These are phyloP conservation scores for Scaptomyza flava DNA, from an alignment of 2,888 invertebrate genomes.

Conservation along the genomic window DNA sequence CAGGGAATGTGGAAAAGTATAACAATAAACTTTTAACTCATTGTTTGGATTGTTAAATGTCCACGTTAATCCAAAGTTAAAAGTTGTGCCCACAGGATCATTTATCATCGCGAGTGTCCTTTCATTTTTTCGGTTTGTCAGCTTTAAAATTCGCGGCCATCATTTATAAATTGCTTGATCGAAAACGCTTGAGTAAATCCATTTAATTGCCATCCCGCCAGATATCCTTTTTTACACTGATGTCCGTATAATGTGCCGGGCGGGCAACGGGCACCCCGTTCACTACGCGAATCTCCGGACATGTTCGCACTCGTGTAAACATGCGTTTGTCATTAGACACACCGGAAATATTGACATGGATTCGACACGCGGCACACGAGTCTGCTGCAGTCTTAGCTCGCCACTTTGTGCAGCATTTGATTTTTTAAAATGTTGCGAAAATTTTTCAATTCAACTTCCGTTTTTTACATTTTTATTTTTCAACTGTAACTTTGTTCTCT, in stretches of 20 bases:
- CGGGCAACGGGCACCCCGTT: conserved; percentile 53
- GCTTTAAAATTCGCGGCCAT: conserved; percentile 59
- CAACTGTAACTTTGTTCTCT: conserved; percentile 46
- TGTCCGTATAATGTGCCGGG: conserved; percentile 67
- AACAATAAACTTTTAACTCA: no score
- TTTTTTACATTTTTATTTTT: conserved; percentile 15
- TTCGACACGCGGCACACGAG: conserved; percentile 74
- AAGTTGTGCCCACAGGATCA: conserved; percentile 47
- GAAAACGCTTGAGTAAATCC: conserved; percentile 76
- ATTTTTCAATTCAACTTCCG: conserved; percentile 43
- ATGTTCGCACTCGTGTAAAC: conserved; percentile 79
- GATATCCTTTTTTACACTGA: conserved; percentile 52
- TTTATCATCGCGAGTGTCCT: conserved; percentile 49
- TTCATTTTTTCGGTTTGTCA: background rate
- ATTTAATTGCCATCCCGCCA: conserved; percentile 65
- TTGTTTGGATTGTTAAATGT: no score
- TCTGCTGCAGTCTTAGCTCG: conserved; percentile 36
- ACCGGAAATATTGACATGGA: conserved; percentile 76
- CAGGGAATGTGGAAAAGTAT: no score
- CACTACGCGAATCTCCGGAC: conserved; percentile 62
- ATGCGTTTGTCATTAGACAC: conserved; percentile 81
- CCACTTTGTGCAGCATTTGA: conserved; percentile 74
- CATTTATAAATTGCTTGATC: conserved; percentile 77
- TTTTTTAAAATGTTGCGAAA: conserved; percentile 68
- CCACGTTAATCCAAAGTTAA: background rate